Evolutionary conservation across 1,140 invertebrate species (phyloP).

Genomic region (Drosophila ironensis): DNA sequence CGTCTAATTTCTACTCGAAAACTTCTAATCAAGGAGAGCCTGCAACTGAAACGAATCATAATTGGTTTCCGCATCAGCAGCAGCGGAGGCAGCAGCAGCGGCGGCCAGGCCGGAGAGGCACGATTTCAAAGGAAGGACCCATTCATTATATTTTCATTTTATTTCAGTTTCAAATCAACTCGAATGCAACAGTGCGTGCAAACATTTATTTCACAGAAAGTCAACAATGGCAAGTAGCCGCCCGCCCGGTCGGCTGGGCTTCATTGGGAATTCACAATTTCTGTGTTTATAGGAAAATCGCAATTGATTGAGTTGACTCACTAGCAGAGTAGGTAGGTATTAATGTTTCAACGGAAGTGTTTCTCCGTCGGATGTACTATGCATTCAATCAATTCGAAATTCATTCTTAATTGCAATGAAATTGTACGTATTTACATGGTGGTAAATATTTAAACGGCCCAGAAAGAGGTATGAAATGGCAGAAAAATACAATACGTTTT

Average conservation of each 20-base stretch:
- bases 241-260: conserved; percentile 8
- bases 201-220: conserved; percentile 25
- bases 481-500: too few species aligned
- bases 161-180: conserved; percentile 24
- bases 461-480: too few species aligned
- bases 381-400: conserved; percentile 20
- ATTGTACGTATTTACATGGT: too few species aligned
- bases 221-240: conserved; percentile 32
- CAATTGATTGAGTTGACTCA: conserved; percentile 16
- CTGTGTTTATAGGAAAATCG: conserved; percentile 23
- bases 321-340: conserved; percentile 11
- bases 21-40: conserved; percentile 20
- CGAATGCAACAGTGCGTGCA: conserved; percentile 32
- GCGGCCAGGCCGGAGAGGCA: too few species aligned
- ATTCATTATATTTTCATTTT: conserved; percentile 34
- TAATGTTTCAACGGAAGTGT: neutral
- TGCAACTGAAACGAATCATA: conserved; percentile 29
- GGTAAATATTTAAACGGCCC: too few species aligned
- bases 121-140: neutral
- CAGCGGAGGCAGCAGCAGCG: neutral
- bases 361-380: neutral
- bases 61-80: conserved; percentile 3
- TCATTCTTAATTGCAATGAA: neutral
- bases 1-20: conserved; percentile 1
- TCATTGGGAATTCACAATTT: conserved; percentile 22